Evolutionary conservation across 2,113 vertebrate genomes (phyloP).

Genomic region (Taxidea taxus): DNA sequence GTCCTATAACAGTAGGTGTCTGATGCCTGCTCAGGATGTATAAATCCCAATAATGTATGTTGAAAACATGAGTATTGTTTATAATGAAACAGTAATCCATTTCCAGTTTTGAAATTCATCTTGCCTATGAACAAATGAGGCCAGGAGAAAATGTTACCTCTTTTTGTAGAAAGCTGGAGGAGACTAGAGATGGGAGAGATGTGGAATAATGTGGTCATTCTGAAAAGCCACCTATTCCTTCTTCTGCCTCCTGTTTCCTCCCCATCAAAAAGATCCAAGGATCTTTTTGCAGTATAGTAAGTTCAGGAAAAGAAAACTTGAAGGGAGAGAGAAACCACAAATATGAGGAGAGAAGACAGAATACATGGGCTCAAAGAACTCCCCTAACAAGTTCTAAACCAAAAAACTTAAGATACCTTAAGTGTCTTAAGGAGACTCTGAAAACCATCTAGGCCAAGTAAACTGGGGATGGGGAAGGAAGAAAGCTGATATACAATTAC

Average conservation of each 20-base stretch:
- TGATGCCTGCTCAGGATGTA: not conserved
- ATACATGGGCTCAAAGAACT: not conserved
- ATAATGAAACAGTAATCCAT: constrained; percentile 1
- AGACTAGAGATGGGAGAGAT: not conserved
- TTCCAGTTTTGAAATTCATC: not conserved
- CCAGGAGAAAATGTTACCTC: not conserved
- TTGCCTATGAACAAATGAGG: not conserved
- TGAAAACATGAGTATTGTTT: constrained; percentile 22
- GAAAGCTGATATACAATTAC: not conserved
- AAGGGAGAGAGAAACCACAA: not conserved
- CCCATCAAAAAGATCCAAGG: not conserved
- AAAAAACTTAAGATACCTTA: not conserved
- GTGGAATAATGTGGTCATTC: not conserved
- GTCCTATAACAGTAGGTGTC: not conserved
- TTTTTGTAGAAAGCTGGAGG: not conserved
- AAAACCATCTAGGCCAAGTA: not conserved
- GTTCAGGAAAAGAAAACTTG: not conserved
- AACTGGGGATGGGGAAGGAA: not conserved
- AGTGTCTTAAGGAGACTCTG: not conserved
- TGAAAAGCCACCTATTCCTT: not conserved
- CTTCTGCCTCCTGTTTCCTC: not conserved
- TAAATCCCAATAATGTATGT: not conserved
- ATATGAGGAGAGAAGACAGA: not conserved
- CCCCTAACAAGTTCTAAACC: not conserved
- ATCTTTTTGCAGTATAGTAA: not conserved